Percentiles rank a stretch among this genome's conserved stretches.
These are phyloP conservation scores for Drosophila asahinai DNA, from an alignment of 1,140 invertebrate species.

Conservation along the genomic window DNA sequence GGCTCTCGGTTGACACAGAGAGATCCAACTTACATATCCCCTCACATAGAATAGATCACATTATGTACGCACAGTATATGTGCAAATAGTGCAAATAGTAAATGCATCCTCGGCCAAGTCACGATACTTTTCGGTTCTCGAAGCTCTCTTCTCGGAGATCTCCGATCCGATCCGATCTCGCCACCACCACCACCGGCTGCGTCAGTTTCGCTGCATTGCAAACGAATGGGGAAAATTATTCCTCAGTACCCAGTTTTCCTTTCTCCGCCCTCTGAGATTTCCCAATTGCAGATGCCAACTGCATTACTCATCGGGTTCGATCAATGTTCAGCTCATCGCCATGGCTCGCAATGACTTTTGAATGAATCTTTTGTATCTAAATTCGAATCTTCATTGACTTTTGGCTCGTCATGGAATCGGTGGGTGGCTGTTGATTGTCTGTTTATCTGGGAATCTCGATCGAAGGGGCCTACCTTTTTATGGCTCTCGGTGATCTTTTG, in stretches of 20 bases:
- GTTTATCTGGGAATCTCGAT: slow-evolving; percentile 7
- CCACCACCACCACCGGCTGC: not conserved
- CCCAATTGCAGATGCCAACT: slow-evolving; percentile 56
- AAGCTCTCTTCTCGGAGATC: slow-evolving; percentile 9
- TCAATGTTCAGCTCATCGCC: slow-evolving; percentile 28
- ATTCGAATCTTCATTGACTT: slow-evolving; percentile 34
- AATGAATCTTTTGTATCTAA: slow-evolving; percentile 26
- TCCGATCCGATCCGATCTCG: too few relatives aligned
- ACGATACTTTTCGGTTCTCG: not conserved
- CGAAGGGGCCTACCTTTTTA: not conserved
- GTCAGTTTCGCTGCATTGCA: slow-evolving; percentile 3
- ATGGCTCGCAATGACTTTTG: slow-evolving; percentile 30
- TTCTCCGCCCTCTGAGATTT: slow-evolving; percentile 35
- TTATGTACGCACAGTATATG: slow-evolving; percentile 15
- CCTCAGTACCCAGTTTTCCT: not conserved
- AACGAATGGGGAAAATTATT: slow-evolving; percentile 13
- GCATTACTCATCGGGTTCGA: slow-evolving; percentile 52
- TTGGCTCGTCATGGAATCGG: slow-evolving; percentile 48
- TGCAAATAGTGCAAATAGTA: slow-evolving; percentile 38
- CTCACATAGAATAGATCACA: not conserved
- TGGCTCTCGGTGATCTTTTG: not conserved
- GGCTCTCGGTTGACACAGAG: slow-evolving; percentile 38
- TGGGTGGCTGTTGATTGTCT: slow-evolving; percentile 10
- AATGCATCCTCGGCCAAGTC: slow-evolving; percentile 34
- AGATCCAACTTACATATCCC: slow-evolving; percentile 21